A percentile compares a stretch with the other conserved stretches of the same genome.
Conservation (phyloP, 1,140 invertebrate species). For the Danaus plexippus region DNA sequence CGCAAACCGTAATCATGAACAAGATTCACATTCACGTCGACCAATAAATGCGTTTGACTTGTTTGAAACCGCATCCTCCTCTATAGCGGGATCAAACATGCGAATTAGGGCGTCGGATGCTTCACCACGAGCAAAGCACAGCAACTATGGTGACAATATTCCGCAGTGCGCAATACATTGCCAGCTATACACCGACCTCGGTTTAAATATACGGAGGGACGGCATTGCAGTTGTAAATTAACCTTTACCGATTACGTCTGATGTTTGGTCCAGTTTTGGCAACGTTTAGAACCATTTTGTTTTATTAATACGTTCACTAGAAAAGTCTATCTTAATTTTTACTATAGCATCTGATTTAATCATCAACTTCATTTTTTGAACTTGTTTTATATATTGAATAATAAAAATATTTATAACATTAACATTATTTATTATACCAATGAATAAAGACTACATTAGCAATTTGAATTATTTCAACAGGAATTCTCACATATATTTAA, state of each 20-base stretch:
- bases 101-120: slow-evolving; percentile 20
- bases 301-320: no score
- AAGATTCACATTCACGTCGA: not conserved
- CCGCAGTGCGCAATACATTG: slow-evolving; percentile 33
- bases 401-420: no score
- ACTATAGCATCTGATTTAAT: no score
- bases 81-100: slow-evolving; percentile 15
- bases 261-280: slow-evolving; percentile 10
- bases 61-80: slow-evolving; percentile 15
- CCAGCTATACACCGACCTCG: not conserved
- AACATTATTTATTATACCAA: no score
- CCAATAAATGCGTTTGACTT: slow-evolving; percentile 7
- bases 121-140: slow-evolving; percentile 17
- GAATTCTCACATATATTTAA: no score
- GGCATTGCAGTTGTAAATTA: slow-evolving; percentile 24
- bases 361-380: no score
- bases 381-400: no score
- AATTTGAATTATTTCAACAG: no score
- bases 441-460: no score
- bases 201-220: slow-evolving; percentile 4
- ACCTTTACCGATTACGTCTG: slow-evolving; percentile 10
- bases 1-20: no score
- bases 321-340: no score
- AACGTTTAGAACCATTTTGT: slow-evolving; percentile 1
- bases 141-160: slow-evolving; percentile 23